A percentile compares a stretch with the other conserved stretches of the same genome.
These are phyloP conservation scores for Leucopternis melanops DNA, from an alignment of 2,113 vertebrate species.

Conservation along the genomic window DNA sequence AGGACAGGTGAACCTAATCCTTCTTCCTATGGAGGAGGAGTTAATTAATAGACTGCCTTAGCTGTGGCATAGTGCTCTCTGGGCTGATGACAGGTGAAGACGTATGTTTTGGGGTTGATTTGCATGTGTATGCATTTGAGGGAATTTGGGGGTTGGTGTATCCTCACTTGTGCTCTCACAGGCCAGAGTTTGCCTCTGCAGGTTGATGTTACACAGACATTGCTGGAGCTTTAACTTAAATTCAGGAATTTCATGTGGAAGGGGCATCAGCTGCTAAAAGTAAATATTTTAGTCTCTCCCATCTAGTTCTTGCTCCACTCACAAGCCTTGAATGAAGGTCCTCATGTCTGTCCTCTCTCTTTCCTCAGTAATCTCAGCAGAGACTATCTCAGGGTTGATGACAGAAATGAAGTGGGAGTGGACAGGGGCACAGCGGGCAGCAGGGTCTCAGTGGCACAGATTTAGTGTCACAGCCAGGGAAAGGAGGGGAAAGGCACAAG, in stretches of 20 bases:
- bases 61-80: neutral
- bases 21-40: neutral
- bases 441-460: neutral
- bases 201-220: neutral
- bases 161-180: neutral
- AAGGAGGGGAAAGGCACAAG: neutral
- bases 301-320: neutral
- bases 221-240: neutral
- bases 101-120: neutral
- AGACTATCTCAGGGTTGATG: accelerated
- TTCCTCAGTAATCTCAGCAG: neutral
- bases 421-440: neutral
- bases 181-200: neutral
- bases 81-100: neutral
- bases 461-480: neutral
- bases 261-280: neutral
- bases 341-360: neutral
- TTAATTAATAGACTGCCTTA: neutral
- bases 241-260: neutral
- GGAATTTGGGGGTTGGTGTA: neutral
- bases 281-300: neutral
- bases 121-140: neutral
- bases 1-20: neutral
- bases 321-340: neutral
- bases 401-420: neutral